phyloP scores from a whole-genome alignment of 1,140 invertebrate genomes.

The Brachionus rotundiformis region DNA sequence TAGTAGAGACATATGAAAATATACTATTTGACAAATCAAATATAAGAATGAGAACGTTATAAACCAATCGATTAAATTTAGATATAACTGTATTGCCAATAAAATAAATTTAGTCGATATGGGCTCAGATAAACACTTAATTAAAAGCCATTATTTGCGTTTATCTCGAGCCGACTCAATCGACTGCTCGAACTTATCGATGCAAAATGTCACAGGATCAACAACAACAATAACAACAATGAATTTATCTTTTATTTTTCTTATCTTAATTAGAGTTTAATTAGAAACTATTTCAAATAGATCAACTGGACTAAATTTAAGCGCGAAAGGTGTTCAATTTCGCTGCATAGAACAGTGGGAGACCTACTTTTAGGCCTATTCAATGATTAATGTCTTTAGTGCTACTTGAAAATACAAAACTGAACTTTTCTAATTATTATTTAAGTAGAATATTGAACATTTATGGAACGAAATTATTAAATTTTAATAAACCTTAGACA shows the following conservation, averaged over 20 bases:
- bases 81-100: not conserved
- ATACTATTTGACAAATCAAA: constrained; percentile 1
- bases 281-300: not conserved
- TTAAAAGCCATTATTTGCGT: constrained; percentile 19
- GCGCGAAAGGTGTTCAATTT: constrained; percentile 25
- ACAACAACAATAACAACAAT: not conserved
- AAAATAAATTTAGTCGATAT: not conserved
- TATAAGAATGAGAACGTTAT: not conserved
- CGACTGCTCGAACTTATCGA: constrained; percentile 5
- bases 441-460: not conserved
- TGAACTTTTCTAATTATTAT: constrained; percentile 40
- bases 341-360: constrained; percentile 8
- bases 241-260: not conserved
- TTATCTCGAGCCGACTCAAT: constrained; percentile 2
- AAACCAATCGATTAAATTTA: constrained; percentile 16
- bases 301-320: not conserved
- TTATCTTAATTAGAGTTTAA: constrained; percentile 50
- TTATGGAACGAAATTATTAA: constrained; percentile 9
- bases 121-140: constrained; percentile 23
- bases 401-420: constrained; percentile 44
- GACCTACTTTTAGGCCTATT: constrained; percentile 30
- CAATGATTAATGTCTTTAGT: constrained; percentile 33
- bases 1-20: not conserved
- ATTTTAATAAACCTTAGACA: constrained; percentile 30
- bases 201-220: constrained; percentile 9